Base-by-base conservation (phyloP, 2,113 vertebrate species). In the Cathartes aura region DNA sequence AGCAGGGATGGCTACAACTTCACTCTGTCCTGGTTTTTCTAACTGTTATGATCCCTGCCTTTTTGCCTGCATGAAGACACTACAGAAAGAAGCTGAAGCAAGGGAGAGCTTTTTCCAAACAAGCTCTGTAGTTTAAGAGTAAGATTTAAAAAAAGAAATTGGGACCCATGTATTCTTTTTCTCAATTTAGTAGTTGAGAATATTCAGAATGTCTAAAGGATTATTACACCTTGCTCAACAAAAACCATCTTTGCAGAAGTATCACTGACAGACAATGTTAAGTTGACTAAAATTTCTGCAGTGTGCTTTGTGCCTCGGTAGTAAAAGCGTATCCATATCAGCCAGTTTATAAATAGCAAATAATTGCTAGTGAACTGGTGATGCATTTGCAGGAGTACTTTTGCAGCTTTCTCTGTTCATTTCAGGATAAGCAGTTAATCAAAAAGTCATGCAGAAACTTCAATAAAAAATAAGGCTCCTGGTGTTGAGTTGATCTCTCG, bases 341-440 rank as follows among this genome's bases (percentile, higher is more conserved):
- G 64, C 80, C 95, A 82, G 90, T 82, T 91, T 98, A 98, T 97
- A 98, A 97, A 98, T 95, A 98, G 97, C 89, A 98, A 98, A 94
- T 98, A 98, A 98, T 98, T 97, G 95, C 96, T 97, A 94, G 78
- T 97, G 95, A 94, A 95, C 81, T 95, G 82, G 84, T 94, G 94
- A 96, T 98, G 94, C 86, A 92, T 97, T 97, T 96, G 66, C 91
- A 97, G 62, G 64, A 96, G 93, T 97, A 96, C 98, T 98, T 98
- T 95, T 97, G 94, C 97, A 92, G 82, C 93, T 97, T 93, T 96
- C 90, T 96, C 96, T 98, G 89, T 98, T 98, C 83, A 50, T 94
- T 97, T 96, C 90, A 96, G 93, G 82, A 85, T 94, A 96, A 94
- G 79, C 60, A 82, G 74, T 73, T 94, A 91, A 94, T 94, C 82